These are phyloP conservation scores for Paraescarpia echinospica DNA, from an alignment of 1,140 invertebrate genomes.

Conservation along the genomic window DNA sequence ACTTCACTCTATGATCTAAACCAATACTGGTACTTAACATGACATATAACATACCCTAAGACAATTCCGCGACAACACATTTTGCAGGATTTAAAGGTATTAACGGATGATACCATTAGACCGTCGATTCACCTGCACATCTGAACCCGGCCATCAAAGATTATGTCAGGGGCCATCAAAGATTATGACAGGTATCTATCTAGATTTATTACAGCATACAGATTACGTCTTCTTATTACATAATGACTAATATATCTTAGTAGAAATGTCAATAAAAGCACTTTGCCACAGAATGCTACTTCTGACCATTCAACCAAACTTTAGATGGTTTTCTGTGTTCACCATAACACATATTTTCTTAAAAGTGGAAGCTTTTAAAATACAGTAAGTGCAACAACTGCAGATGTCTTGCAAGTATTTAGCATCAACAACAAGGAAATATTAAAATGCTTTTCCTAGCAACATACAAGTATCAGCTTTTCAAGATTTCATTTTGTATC, in stretches of 20 bases:
- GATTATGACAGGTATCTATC: neutral
- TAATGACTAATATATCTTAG: neutral
- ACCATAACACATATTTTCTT: too few relatives aligned
- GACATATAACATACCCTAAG: neutral
- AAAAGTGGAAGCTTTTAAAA: too few relatives aligned
- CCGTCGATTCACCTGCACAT: neutral
- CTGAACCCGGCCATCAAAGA: neutral
- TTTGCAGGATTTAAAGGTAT: neutral
- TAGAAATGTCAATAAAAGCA: too few relatives aligned
- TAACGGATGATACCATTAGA: neutral
- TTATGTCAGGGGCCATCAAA: neutral
- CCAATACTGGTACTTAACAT: neutral
- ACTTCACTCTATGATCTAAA: neutral
- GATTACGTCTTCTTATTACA: neutral
- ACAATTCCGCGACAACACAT: neutral
- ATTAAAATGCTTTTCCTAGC: too few relatives aligned
- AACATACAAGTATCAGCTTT: too few relatives aligned
- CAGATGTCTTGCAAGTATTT: too few relatives aligned
- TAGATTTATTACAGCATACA: neutral
- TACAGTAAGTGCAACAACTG: too few relatives aligned
- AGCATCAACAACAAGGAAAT: too few relatives aligned
- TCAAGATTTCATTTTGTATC: too few relatives aligned
- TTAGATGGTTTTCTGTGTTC: too few relatives aligned
- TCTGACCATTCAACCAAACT: too few relatives aligned
- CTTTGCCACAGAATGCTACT: too few relatives aligned